These are phyloP conservation scores for Lampris megalopsis DNA, from an alignment of 2,113 vertebrate genomes.

Conservation along the genomic window DNA sequence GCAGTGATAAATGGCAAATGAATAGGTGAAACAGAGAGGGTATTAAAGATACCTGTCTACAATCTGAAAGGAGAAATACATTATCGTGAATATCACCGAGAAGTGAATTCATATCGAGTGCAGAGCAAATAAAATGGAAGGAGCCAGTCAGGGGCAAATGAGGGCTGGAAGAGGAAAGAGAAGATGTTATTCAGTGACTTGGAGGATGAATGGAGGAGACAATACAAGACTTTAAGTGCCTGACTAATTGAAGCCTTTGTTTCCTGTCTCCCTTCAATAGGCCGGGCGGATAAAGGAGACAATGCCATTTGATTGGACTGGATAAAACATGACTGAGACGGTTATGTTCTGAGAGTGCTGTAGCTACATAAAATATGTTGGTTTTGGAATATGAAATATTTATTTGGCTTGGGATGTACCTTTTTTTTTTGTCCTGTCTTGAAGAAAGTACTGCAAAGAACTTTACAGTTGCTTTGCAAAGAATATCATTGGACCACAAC, in stretches of 20 bases:
- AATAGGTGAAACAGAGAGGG: constrained; percentile 40
- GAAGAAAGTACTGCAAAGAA: constrained; percentile 23
- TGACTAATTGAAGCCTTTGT: constrained; percentile 79
- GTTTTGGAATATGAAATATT: constrained; percentile 60
- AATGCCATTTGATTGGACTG: constrained; percentile 49
- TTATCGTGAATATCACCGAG: constrained; percentile 41
- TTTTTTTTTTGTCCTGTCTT: constrained; percentile 1
- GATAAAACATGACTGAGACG: constrained; percentile 45
- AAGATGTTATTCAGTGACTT: constrained; percentile 65
- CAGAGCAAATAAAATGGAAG: constrained; percentile 23
- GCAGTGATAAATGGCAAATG: constrained; percentile 52
- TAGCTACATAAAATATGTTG: constrained; percentile 17
- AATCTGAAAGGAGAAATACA: constrained; percentile 37
- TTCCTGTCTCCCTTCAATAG: constrained; percentile 66
- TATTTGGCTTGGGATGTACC: constrained; percentile 41
- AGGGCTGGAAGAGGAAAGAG: constrained; percentile 61
- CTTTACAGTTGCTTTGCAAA: constrained; percentile 16
- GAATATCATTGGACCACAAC: background rate
- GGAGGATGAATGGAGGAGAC: constrained; percentile 61
- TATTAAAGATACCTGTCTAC: constrained; percentile 42
- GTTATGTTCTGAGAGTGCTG: constrained; percentile 33
- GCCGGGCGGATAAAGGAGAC: constrained; percentile 53
- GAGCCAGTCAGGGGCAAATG: constrained; percentile 62
- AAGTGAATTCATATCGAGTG: constrained; percentile 31
- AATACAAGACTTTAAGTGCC: constrained; percentile 77